These are phyloP conservation scores for Nyctibius bracteatus DNA, from an alignment of 2,113 vertebrate genomes.

Conservation along the genomic window DNA sequence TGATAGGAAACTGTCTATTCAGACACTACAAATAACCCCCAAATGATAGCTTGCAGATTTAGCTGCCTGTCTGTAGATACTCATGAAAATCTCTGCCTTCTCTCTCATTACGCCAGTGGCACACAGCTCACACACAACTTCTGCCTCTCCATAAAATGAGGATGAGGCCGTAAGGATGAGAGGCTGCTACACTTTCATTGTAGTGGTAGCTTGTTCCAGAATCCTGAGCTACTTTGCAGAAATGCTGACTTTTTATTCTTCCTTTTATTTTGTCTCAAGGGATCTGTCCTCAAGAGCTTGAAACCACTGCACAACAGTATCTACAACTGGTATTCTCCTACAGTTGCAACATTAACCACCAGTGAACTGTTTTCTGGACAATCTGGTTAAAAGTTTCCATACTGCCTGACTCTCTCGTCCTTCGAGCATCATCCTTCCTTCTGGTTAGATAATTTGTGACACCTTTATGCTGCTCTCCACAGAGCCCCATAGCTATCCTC, in stretches of 20 bases:
- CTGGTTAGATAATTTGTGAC: background rate
- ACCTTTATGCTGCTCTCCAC: background rate
- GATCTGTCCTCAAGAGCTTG: background rate
- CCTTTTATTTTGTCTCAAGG: background rate
- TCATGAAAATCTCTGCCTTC: background rate
- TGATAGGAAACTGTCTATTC: background rate
- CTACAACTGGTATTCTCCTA: background rate
- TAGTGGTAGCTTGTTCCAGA: background rate
- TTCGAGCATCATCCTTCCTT: background rate
- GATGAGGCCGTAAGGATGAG: background rate
- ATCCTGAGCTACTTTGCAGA: background rate
- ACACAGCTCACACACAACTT: background rate
- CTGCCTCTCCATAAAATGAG: background rate
- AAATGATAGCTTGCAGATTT: background rate
- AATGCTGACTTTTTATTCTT: background rate
- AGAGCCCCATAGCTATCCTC: background rate
- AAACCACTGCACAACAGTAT: background rate
- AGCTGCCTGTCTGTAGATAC: background rate
- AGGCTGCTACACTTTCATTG: background rate
- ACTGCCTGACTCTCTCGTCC: background rate
- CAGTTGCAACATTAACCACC: conserved; percentile 14
- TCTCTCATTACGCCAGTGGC: background rate
- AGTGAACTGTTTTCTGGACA: background rate
- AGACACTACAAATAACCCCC: background rate
- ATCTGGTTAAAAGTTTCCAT: background rate